Evolutionary conservation across 2,797 vertebrate genomes (phyloP), one percentile per base, ranked within the genome.

Genomic region (Galaxias olidus): DNA sequence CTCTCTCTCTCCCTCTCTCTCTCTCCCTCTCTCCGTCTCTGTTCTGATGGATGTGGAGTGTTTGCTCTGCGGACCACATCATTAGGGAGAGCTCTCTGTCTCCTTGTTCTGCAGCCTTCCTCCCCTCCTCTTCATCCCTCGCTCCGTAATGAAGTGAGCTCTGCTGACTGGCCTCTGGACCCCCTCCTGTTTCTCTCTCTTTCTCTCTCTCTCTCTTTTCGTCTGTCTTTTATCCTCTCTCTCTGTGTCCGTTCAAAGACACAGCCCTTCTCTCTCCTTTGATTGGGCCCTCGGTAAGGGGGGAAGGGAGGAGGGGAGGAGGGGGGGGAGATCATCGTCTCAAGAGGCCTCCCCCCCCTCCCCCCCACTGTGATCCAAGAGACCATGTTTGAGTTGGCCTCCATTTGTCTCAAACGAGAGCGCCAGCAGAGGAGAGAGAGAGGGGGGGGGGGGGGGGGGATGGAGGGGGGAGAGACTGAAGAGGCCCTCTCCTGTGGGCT

Each of bases 141-240:
- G n/a, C 48, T 65, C 56, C 52, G 73, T 95, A 95, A 95, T 95
- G 94, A 94, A 94, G 92, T 93, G 88, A 85, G 78, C 88, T 87
- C 87, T 90, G 89, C 89, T 74, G 86, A 86, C 89, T 88, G 86
- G 89, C 91, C 90, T 89, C 91, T 87, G 89, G 91, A 89, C 90
- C 77, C 66, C 63, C 74, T 76, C 84, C 65, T 82, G 89, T 68
- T 86, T 78, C 17, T 10, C 70, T 79, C 83, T 84, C 81, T 80
- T 53, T 64, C 13, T 56, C 54, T 41, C 43, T 12, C 67, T 83
- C 88, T 65, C 84, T 76, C 89, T 78, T 63, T 56, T 69, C 76
- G 82, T 85, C 79, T 80, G 10, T 14, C 52, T 54, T 17, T 20
- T 40, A n/a, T 40, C n/a, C n/a, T n/a, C 10, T 13, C 20, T 30